Percentiles rank a stretch among this genome's conserved stretches.
These are phyloP conservation scores for Falco naumanni DNA, from an alignment of 2,797 vertebrate genomes.

Conservation along the genomic window DNA sequence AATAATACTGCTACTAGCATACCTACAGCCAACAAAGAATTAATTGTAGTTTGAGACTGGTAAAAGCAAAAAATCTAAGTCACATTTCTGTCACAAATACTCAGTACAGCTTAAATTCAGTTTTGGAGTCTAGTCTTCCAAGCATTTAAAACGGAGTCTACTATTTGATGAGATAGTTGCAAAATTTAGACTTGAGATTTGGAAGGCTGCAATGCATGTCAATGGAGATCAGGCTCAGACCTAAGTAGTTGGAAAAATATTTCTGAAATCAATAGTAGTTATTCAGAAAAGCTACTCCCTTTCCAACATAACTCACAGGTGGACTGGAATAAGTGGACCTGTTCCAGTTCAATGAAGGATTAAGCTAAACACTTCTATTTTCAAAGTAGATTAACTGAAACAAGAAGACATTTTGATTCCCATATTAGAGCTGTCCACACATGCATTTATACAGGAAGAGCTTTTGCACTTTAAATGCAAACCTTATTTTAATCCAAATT, in stretches of 20 bases:
- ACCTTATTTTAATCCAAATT: conserved; percentile 27
- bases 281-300: conserved; percentile 23
- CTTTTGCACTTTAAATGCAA: conserved; percentile 30
- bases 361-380: conserved; percentile 44
- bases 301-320: conserved; percentile 19
- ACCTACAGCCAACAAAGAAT: not conserved
- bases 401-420: conserved; percentile 40
- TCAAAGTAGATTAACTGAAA: conserved; percentile 50
- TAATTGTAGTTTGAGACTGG: not conserved
- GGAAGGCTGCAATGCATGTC: not conserved
- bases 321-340: not conserved
- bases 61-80: not conserved
- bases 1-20: not conserved
- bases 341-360: conserved; percentile 40
- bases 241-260: not conserved
- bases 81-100: not conserved
- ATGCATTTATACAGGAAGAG: not conserved
- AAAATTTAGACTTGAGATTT: conserved; percentile 4
- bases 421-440: conserved; percentile 7
- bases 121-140: not conserved
- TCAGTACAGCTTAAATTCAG: not conserved
- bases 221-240: not conserved
- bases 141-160: not conserved
- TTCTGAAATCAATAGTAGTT: not conserved
- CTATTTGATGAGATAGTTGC: not conserved